Evolutionary conservation across 1,140 invertebrate species (phyloP), one percentile per base, ranked within the genome.

Genomic region (Agrypnia vestita): DNA sequence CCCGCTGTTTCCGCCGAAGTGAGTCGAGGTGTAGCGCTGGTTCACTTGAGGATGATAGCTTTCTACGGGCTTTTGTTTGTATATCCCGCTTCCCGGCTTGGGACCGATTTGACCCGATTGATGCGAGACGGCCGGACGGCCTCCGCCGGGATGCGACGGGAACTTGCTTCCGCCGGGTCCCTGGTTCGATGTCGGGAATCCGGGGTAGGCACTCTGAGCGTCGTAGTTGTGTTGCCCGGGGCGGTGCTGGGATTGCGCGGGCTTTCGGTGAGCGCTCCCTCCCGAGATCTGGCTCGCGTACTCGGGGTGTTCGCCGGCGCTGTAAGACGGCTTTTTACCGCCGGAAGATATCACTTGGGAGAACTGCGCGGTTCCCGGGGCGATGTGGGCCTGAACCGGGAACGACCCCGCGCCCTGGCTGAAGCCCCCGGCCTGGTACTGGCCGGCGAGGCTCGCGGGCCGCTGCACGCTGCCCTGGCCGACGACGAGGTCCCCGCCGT

Each of bases 401-500:
- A 44, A 76, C 1, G 75, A 47, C 64, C 53, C 64, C 12, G 35
- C 15, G n/a, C 51, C 71, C 51, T 80, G 56, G 21, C 25, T 46
- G 19, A 35, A 72, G 17, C 12, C 25, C 46, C 17, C 51, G 17
- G 25, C 17, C 11, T 67, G 47, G 46, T 61, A 79, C 8, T 72
- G 77, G 12, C 7, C 49, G 4, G 0, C 55, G 25, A 59, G 15
- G 46, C 55, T 80, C 7, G 78, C 78, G 8, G 78, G 78, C 0
- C 78, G 56, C 47, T 80, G 78, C 11, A 80, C 78, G 19, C 78
- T 80, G 8, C 78, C 78, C n/a, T 80, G 78, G 0, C 78, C 78
- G 44, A 80, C 78, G 9, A 80, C 55, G 0, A 80, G 53, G 53
- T 80, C 78, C 0, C 72, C 78, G 8, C 78, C 78, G 49, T 64